Percentiles rank a stretch among this genome's conserved stretches.
These are phyloP conservation scores for Dendrocopos noguchii DNA, from an alignment of 2,113 vertebrate species.

Conservation along the genomic window DNA sequence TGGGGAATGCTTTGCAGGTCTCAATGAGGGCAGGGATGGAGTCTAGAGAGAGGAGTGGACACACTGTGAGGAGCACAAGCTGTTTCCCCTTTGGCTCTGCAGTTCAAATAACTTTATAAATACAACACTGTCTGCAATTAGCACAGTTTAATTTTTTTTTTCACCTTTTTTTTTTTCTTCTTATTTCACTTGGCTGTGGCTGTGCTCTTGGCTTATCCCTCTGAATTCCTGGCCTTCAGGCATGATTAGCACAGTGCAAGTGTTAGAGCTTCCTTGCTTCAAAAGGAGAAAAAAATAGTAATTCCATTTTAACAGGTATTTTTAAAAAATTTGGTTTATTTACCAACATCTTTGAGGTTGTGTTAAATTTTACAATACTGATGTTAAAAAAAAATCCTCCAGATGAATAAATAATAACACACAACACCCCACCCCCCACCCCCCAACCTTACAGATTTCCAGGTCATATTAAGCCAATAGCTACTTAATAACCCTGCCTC, in stretches of 20 bases:
- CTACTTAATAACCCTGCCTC: not conserved
- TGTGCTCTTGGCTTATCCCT: constrained; percentile 48
- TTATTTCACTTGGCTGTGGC: constrained; percentile 14
- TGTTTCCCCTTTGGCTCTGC: not conserved
- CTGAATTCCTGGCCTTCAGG: constrained; percentile 43
- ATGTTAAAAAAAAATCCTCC: not conserved
- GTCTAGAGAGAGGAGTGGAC: not conserved
- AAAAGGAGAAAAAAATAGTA: not conserved
- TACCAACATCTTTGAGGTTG: not conserved
- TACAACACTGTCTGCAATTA: not conserved
- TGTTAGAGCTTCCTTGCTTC: not conserved
- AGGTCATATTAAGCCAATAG: not conserved
- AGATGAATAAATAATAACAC: not conserved
- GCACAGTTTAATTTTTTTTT: not conserved
- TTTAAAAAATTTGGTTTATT: not conserved
- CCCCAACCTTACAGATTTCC: not conserved
- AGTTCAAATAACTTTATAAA: constrained; percentile 36
- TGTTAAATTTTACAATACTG: constrained; percentile 14
- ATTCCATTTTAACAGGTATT: not conserved
- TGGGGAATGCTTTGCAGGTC: constrained; percentile 5
- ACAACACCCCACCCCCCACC: fast-evolving
- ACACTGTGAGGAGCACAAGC: not conserved
- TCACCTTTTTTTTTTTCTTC: not conserved
- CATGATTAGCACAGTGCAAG: not conserved
- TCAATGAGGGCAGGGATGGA: not conserved